These are phyloP conservation scores for Arenicola marina DNA, from an alignment of 2,888 invertebrate genomes.

Conservation along the genomic window DNA sequence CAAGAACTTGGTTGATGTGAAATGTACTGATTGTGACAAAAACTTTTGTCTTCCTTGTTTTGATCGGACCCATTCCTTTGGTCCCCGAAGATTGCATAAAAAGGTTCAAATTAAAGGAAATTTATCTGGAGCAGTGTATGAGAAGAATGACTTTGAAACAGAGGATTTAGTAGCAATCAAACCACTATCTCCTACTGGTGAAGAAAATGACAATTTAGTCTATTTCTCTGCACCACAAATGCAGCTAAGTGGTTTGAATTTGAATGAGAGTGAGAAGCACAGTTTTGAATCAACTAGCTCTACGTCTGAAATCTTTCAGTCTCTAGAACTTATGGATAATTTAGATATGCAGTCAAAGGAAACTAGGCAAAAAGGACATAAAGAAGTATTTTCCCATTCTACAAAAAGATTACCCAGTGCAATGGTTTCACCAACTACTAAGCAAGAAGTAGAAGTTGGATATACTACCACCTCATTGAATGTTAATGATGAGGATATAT, in stretches of 20 bases:
- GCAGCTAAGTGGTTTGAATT: background rate
- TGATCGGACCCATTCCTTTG: conserved; percentile 39
- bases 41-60: conserved; percentile 57
- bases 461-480: background rate
- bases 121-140: background rate
- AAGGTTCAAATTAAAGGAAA: background rate
- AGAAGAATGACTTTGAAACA: background rate
- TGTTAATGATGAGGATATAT: background rate
- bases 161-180: conserved; percentile 25
- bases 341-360: no score
- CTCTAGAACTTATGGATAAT: background rate
- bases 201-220: conserved; percentile 45
- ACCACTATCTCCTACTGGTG: conserved; percentile 42
- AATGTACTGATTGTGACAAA: conserved; percentile 52
- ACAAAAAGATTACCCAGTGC: background rate
- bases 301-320: background rate
- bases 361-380: no score
- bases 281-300: background rate
- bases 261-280: background rate
- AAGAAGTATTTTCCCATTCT: no score
- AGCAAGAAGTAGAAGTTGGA: background rate
- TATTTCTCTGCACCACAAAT: conserved; percentile 49
- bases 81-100: background rate
- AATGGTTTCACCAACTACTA: background rate
- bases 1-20: conserved; percentile 57